Percentiles rank a stretch among this genome's conserved stretches.
Conservation (phyloP, 2,797 vertebrate species). For the Neosilurus hyrtlii region DNA sequence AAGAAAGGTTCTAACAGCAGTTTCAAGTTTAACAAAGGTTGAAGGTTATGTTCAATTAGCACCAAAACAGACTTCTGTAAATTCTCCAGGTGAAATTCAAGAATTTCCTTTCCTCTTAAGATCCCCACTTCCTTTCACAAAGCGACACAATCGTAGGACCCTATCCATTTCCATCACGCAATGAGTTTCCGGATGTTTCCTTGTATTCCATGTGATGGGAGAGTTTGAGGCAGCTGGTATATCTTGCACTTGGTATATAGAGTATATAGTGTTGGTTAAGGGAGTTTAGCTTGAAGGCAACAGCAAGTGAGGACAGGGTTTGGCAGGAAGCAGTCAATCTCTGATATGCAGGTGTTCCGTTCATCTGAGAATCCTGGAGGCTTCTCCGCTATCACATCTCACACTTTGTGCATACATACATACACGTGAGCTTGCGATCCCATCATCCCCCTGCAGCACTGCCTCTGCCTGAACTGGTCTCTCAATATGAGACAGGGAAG, state of each 20-base stretch:
- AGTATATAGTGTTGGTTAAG: neutral
- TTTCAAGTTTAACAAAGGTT: neutral
- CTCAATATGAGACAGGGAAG: neutral
- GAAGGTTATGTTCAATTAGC: neutral
- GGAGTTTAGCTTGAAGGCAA: slow-evolving; percentile 31
- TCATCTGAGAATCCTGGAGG: slow-evolving; percentile 61
- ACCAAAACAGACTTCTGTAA: neutral
- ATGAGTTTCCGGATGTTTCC: slow-evolving; percentile 16
- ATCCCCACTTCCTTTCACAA: neutral
- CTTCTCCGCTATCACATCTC: slow-evolving; percentile 64
- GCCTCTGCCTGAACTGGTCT: slow-evolving; percentile 24
- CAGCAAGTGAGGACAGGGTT: slow-evolving; percentile 28
- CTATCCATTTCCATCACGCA: slow-evolving; percentile 23
- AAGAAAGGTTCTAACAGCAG: neutral
- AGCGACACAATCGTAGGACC: slow-evolving; percentile 9
- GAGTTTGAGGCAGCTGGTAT: neutral
- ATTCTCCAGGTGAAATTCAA: slow-evolving; percentile 30
- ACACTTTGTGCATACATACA: neutral
- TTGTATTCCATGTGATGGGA: neutral
- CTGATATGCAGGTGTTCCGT: slow-evolving; percentile 59
- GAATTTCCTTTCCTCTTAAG: slow-evolving; percentile 5
- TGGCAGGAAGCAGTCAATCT: slow-evolving; percentile 40
- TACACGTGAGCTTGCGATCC: neutral
- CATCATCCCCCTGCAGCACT: slow-evolving; percentile 25
- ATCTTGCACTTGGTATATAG: neutral